Base-by-base conservation (phyloP, 1,140 invertebrate species). In the Sesamia nonagrioides region DNA sequence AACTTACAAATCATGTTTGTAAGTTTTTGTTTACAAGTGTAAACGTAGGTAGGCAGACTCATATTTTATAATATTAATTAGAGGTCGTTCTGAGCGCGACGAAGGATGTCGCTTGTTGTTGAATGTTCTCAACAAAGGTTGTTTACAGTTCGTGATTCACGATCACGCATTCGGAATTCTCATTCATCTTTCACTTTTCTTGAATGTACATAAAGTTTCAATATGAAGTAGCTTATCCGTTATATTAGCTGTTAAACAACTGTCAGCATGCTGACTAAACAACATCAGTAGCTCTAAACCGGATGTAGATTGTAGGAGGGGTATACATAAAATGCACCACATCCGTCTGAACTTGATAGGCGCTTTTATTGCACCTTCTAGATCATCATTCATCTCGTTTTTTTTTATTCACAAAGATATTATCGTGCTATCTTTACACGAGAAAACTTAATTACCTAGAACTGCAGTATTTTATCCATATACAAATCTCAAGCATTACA, bases 111-210 rank as follows among this genome's bases (percentile, higher is more conserved):
- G 21, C 45, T 58, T 74, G 50, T 18, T 74, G 50, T 54, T 58
- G 13, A 17, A 58, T 58, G 54, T 27, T 73, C 18, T 45, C 35
- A 40, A 74, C 54, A 74, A 58, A 74, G 71, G 54, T 74, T 74
- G 54, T 74, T 74, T 74, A 60, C 50, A 72, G 37, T 27, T 45
- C 54, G 71, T 74, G 71, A 74, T 74, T 74, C 54, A 74, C 27
- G 71, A 74, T 60, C 71, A 48, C 37, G 71, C 52, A 58, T 15
- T 74, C 17, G 3, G 37, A 72, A 72, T 72, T 74, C 54, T 60
- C 37, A 74, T 58, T 60, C 54, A 74, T 60, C 54, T 74, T 74
- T 74, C 54, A 60, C 56, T 48, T 60, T 48, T 52, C 6, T 52
- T 56, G 35, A 33, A 17, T 15, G 6, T 45, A 18, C 21, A 56